Evolutionary conservation across 1,140 invertebrate genomes (phyloP), one percentile per base, ranked within the genome.

Genomic region (Harlomillsia oculata): DNA sequence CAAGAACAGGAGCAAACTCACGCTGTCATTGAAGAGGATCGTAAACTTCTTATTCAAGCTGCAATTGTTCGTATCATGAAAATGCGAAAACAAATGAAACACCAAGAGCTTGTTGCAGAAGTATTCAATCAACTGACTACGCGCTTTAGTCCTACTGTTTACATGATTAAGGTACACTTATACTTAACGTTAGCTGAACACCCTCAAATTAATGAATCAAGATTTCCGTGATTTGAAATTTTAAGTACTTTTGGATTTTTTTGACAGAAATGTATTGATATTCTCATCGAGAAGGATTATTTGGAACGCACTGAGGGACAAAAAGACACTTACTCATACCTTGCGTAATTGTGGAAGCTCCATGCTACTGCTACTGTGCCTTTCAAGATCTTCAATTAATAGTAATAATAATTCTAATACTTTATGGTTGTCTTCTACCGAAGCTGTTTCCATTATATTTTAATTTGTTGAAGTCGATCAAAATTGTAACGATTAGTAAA

Each of bases 1-100:
- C n/a, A n/a, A n/a, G 81, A 83, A 60, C 90, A 95, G 72, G 93
- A 98, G 72, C 83, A 86, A 41, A 96, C 94, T 29, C 91, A 97
- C 72, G 95, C 97, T 72, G 88, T 96, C 74, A 95, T 99, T 68
- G 95, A 99, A 73, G 94, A 98, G 74, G 94, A 99, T 74, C 77
- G 96, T 45, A 97, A 97, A 72, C 78, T 96, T 65, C 77, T 97
- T 36, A 97, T 93, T 74, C 93, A 97, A 78, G 96, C 96, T 20
- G 91, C 93, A 30, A 97, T 99, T 71, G 94, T 98, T 14, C 81
- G 96, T 66, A 98, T 98, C 65, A 98, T 99, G 95, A 99, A 99
- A 78, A 97, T 95, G 80, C 77, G 96, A 21, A 98, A 98, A 73
- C 80, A 83, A 9, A 75, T 95, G 44, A 94, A 96, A 68, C 96